These are phyloP conservation scores for Pelagia noctiluca DNA, from an alignment of 30 jellyfish, hydroid and myxozoan genomes.

Conservation along the genomic window DNA sequence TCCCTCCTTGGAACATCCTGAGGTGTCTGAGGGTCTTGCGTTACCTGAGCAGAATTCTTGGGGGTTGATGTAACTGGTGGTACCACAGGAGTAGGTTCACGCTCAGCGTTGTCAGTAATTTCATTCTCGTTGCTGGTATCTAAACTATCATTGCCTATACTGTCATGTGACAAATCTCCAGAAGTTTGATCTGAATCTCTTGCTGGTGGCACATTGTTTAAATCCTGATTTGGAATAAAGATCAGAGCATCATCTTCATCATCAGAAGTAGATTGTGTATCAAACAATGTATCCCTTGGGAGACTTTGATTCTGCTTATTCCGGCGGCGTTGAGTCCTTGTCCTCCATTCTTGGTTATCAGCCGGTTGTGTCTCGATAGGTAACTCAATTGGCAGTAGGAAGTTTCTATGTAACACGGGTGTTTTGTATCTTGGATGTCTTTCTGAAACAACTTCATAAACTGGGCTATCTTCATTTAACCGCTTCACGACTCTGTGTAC, in stretches of 20 bases:
- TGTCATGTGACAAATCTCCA: not conserved
- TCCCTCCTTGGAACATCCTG: not conserved
- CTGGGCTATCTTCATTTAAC: not conserved
- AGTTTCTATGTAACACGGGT: slow-evolving; percentile 8
- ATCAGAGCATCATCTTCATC: slow-evolving; percentile 13
- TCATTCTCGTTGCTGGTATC: slow-evolving; percentile 16
- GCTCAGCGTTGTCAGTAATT: slow-evolving; percentile 4
- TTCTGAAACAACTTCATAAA: not conserved
- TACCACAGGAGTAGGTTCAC: slow-evolving; percentile 2
- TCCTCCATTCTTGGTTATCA: slow-evolving; percentile 5
- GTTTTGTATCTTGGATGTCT: slow-evolving; percentile 1
- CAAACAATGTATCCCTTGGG: not conserved
- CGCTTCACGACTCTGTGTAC: slow-evolving; percentile 3
- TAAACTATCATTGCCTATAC: not conserved
- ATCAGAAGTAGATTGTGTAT: slow-evolving; percentile 34
- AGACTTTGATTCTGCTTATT: not conserved
- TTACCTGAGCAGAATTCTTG: not conserved
- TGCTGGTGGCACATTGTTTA: slow-evolving; percentile 10
- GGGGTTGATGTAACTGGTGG: not conserved
- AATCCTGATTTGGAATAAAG: slow-evolving; percentile 17
- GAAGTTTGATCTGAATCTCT: not conserved
- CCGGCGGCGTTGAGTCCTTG: not conserved
- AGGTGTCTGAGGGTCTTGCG: slow-evolving; percentile 17
- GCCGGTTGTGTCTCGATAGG: not conserved
- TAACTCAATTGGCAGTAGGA: slow-evolving; percentile 10